Evolutionary conservation across 2,113 vertebrate genomes (phyloP).

Genomic region (Eurypyga helias): DNA sequence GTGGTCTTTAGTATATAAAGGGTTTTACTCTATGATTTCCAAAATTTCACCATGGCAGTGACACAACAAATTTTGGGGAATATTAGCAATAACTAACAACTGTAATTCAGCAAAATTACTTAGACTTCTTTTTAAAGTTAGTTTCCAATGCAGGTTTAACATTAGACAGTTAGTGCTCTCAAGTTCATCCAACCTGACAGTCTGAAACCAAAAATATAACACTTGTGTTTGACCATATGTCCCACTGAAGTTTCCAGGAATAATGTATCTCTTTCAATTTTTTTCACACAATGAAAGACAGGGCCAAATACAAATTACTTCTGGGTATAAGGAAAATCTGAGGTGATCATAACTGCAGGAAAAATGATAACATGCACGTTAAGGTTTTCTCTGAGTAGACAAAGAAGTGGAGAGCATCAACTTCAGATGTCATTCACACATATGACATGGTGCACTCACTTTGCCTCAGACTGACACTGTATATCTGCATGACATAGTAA

Average conservation of each 20-base stretch:
- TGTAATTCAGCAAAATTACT: neutral
- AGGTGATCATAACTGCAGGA: neutral
- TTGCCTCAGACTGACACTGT: neutral
- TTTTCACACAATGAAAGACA: neutral
- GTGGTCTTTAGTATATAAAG: neutral
- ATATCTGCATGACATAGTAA: neutral
- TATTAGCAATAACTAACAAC: neutral
- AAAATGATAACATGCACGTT: neutral
- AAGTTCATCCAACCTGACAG: neutral
- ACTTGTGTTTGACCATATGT: fast-evolving
- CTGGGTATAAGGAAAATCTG: neutral
- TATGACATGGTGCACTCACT: neutral
- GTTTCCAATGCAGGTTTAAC: neutral
- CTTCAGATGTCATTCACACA: neutral
- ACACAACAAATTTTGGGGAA: neutral
- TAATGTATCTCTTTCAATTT: neutral
- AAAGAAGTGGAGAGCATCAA: fast-evolving
- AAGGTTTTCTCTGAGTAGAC: neutral
- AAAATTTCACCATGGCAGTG: neutral
- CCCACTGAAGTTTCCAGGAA: neutral
- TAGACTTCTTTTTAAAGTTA: neutral
- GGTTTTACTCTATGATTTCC: neutral
- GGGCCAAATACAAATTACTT: neutral
- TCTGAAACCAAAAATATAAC: neutral
- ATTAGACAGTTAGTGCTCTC: neutral